Evolutionary conservation across 2,888 invertebrate species (phyloP), one percentile per base, ranked within the genome.

Genomic region (Asteroscopus sphinx): DNA sequence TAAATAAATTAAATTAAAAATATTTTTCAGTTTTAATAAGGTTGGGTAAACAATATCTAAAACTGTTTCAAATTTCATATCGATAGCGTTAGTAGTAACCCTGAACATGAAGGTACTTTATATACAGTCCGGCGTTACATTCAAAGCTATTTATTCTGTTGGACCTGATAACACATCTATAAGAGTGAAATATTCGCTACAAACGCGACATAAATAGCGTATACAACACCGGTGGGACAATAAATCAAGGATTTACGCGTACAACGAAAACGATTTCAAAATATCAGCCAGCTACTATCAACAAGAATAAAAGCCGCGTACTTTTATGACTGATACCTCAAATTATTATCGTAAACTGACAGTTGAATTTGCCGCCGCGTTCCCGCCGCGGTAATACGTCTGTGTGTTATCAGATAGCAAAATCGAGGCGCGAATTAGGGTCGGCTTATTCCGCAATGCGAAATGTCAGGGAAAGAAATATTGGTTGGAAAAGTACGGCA

Each of bases 401-500:
- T 39, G 55, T 59, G 12, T 55, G 47, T 54, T 65, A 53, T 25
- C 21, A 5, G 25, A 48, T 68, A 48, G 40, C 48, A 26, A 67
- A 41, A 53, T 63, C 35, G 17, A 21, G 33, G 51, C 15, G 41
- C 12, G 41, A 41, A 67, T 57, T 57, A 64, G 13, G 25, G 32
- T 35, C 25, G 36, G 33, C 15, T 54, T 33, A 66, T 40, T 35
- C 73, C 76, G 76, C 73, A 76, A 47, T 76, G 73, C 73, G 76
- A 74, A 69, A 64, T 57, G 66, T 53, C 48, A 21, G 48, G 16
- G 16, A 9, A 39, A 66, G 58, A 68, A 41, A 65, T 62, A 69
- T 65, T 26, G 15, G 37, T 16, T 7, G 12, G 7, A 40, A 42
- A 47, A 5, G 16, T 36, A 17, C n/a, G 13, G 13, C 8, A 16